Conservation (phyloP, 2,888 invertebrate genomes). For the Coleophora flavipennella region DNA sequence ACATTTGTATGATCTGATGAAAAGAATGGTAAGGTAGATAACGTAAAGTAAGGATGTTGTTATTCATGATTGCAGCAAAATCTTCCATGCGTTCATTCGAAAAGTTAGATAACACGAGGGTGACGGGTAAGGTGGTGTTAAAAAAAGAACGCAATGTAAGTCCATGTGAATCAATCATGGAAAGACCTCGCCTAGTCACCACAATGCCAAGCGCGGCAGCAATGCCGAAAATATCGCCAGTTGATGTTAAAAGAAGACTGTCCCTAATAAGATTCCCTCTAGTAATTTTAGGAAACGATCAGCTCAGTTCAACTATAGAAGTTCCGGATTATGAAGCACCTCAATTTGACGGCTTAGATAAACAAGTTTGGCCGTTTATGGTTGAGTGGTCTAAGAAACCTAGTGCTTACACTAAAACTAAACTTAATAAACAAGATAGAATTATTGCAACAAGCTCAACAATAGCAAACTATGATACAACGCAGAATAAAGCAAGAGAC, state of each 20-base stretch:
- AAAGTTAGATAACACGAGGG: no score
- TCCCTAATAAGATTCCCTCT: constrained; percentile 41
- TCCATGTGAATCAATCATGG: constrained; percentile 15
- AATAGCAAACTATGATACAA: constrained; percentile 6
- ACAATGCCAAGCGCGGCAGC: constrained; percentile 23
- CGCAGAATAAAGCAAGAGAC: constrained; percentile 5
- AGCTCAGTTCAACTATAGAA: constrained; percentile 32
- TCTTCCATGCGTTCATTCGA: no score
- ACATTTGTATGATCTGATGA: no score
- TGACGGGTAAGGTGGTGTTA: constrained; percentile 21
- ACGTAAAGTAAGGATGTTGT: no score
- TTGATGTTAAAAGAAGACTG: constrained; percentile 41
- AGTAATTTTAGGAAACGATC: constrained; percentile 45
- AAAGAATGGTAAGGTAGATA: no score
- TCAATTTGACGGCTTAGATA: constrained; percentile 43
- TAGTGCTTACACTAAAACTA: no score
- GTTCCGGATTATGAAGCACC: constrained; percentile 28
- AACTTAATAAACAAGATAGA: no score
- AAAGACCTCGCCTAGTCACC: constrained; percentile 24
- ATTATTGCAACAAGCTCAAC: neutral
- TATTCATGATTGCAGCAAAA: no score
- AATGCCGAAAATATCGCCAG: constrained; percentile 31
- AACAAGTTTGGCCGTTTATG: constrained; percentile 59
- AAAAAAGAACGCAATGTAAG: constrained; percentile 20
- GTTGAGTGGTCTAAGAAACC: constrained; percentile 26